phyloP scores from a whole-genome alignment of 2,113 vertebrate species.

The Catharus minimus region DNA sequence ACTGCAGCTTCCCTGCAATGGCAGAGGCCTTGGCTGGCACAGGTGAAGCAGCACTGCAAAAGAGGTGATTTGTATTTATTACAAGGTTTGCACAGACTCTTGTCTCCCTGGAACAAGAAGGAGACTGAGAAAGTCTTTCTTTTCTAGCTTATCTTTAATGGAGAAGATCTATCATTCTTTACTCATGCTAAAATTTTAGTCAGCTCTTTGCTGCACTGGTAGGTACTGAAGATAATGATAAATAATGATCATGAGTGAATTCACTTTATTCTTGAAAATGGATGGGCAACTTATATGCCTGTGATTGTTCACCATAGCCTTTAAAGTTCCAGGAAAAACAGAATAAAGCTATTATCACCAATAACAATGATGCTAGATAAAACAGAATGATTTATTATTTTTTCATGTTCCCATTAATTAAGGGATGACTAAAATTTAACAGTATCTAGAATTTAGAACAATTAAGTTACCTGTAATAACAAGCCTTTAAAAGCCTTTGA shows the following conservation, averaged over 20 bases:
- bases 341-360: not conserved
- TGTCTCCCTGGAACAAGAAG: not conserved
- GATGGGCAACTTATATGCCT: not conserved
- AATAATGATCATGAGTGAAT: not conserved
- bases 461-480: not conserved
- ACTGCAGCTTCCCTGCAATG: not conserved
- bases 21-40: not conserved
- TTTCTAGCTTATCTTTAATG: not conserved
- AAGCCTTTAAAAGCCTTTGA: not conserved
- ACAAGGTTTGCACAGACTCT: not conserved
- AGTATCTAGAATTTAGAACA: not conserved
- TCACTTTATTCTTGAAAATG: not conserved
- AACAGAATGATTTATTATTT: not conserved
- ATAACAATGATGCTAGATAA: not conserved
- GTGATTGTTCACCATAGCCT: not conserved
- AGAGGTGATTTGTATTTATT: conserved; percentile 30
- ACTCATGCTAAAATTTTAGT: not conserved
- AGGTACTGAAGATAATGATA: not conserved
- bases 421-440: not conserved
- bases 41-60: not conserved
- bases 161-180: conserved; percentile 12
- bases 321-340: not conserved
- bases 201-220: not conserved
- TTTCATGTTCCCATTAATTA: not conserved
- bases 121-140: not conserved